These are phyloP conservation scores for Drosophila erecta DNA, from an alignment of 1,140 invertebrate genomes.

Conservation along the genomic window DNA sequence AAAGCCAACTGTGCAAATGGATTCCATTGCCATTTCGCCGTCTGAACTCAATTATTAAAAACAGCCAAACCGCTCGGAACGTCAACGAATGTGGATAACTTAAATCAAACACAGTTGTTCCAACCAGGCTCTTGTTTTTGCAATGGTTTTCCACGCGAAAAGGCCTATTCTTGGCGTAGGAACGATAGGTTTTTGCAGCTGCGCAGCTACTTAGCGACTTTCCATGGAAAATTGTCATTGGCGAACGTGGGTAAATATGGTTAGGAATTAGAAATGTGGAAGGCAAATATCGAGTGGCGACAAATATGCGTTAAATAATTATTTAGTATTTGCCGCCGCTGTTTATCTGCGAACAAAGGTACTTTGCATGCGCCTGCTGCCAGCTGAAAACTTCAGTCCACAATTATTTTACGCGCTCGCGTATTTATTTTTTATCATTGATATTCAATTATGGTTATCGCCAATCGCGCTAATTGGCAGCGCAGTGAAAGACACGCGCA, in stretches of 20 bases:
- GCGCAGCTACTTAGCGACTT: conserved; percentile 43
- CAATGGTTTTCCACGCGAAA: conserved; percentile 29
- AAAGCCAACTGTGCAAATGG: conserved; percentile 69
- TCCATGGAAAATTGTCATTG: conserved; percentile 36
- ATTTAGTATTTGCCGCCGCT: conserved; percentile 52
- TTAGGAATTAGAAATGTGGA: conserved; percentile 23
- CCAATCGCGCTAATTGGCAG: conserved; percentile 62
- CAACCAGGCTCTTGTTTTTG: conserved; percentile 23
- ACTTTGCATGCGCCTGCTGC: conserved; percentile 25
- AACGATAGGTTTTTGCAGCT: conserved; percentile 43
- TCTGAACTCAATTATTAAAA: conserved; percentile 49
- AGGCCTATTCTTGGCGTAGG: conserved; percentile 8
- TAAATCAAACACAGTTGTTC: conserved; percentile 65
- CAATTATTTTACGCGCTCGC: conserved; percentile 19
- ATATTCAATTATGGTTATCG: conserved; percentile 76
- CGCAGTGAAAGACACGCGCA: conserved; percentile 55
- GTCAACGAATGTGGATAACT: conserved; percentile 49
- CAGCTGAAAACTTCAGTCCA: conserved; percentile 32
- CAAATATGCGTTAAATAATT: conserved; percentile 66
- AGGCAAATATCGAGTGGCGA: conserved; percentile 52
- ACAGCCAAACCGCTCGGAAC: conserved; percentile 24
- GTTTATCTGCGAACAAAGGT: conserved; percentile 50
- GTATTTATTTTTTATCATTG: conserved; percentile 61
- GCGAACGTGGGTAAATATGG: conserved; percentile 33
- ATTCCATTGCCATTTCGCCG: conserved; percentile 40